phyloP scores from a whole-genome alignment of 2,888 invertebrate genomes.

The Branchellion lobata region DNA sequence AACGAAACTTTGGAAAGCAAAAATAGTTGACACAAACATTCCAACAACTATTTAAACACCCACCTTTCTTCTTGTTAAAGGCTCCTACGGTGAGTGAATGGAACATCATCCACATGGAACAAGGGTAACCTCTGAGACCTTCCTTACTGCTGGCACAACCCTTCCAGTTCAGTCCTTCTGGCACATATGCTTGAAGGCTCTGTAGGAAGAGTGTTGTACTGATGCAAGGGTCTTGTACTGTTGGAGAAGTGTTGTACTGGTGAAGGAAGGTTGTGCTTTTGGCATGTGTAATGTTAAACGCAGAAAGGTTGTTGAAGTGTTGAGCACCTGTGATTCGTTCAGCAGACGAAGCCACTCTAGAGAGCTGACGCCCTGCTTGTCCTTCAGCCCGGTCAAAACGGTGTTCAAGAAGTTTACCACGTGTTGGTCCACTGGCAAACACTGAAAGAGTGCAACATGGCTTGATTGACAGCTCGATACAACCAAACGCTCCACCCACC shows the following conservation, averaged over 20 bases:
- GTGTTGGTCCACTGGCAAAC: constrained; percentile 1
- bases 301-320: too few species aligned
- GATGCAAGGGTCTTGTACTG: too few species aligned
- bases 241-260: too few species aligned
- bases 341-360: background rate
- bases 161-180: constrained; percentile 38
- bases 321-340: background rate
- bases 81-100: constrained; percentile 85
- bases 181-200: constrained; percentile 45
- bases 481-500: background rate
- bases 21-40: too few species aligned
- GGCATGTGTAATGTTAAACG: too few species aligned
- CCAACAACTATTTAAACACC: too few species aligned
- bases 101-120: constrained; percentile 90
- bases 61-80: constrained; percentile 58
- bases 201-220: background rate
- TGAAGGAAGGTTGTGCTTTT: too few species aligned
- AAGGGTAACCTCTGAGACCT: constrained; percentile 81
- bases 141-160: constrained; percentile 76
- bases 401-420: background rate
- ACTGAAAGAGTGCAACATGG: background rate
- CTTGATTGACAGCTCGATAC: background rate
- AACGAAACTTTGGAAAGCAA: too few species aligned
- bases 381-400: background rate
- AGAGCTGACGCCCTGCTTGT: background rate